phyloP scores from a whole-genome alignment of 1,140 invertebrate genomes.

The Berghia stephanieae region DNA sequence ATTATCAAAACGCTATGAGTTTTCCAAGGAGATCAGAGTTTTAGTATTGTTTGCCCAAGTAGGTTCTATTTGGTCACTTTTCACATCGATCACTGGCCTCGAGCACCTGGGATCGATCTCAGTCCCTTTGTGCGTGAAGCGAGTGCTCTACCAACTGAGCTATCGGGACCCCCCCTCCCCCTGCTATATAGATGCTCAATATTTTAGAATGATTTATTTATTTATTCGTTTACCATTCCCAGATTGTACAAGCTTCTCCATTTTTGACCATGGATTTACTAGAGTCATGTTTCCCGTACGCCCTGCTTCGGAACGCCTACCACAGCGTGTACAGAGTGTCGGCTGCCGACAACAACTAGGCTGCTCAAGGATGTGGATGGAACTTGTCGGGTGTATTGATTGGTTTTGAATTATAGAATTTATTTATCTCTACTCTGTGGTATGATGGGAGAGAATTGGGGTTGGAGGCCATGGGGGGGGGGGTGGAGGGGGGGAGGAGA shows the following conservation, averaged over 20 bases:
- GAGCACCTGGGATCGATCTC: too few species aligned
- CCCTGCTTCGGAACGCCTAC: constrained; percentile 94
- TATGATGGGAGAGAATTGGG: neutral
- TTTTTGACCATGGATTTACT: constrained; percentile 97
- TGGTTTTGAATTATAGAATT: too few species aligned
- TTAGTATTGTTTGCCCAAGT: too few species aligned
- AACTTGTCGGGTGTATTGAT: too few species aligned
- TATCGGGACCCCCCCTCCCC: neutral
- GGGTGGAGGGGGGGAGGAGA: neutral
- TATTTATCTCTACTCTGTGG: too few species aligned
- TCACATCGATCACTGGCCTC: too few species aligned
- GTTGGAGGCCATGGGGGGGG: neutral
- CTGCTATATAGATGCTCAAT: neutral
- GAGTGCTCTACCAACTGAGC: too few species aligned
- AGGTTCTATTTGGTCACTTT: too few species aligned
- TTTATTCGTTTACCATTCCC: constrained; percentile 38
- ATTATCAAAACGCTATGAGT: too few species aligned
- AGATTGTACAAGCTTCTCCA: constrained; percentile 97
- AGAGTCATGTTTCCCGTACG: constrained; percentile 98
- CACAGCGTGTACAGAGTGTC: constrained; percentile 67
- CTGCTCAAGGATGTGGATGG: too few species aligned
- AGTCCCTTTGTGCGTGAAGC: too few species aligned
- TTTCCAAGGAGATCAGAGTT: too few species aligned
- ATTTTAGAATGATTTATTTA: neutral
- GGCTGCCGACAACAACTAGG: constrained; percentile 36